These are phyloP conservation scores for Enteromius viviparus DNA, from an alignment of 2,797 vertebrate genomes.

Conservation along the genomic window DNA sequence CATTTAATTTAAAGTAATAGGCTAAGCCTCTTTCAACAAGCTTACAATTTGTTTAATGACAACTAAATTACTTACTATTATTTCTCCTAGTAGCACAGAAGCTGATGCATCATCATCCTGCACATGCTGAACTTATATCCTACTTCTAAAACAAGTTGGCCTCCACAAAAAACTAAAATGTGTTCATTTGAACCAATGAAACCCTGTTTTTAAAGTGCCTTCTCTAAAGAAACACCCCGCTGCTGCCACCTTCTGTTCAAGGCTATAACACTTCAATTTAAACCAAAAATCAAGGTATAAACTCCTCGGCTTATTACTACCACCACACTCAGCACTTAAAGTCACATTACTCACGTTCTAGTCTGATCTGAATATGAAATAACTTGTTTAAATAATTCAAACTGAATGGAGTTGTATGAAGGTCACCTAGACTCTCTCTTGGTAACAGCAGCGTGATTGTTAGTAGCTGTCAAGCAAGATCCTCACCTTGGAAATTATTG, in stretches of 20 bases:
- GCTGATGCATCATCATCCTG: not conserved
- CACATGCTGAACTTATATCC: not conserved
- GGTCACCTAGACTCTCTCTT: not conserved
- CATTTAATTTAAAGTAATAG: not conserved
- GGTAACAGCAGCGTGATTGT: no score
- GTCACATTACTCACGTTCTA: not conserved
- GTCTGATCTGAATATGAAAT: not conserved
- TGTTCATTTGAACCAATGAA: not conserved
- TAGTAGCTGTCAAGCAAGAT: not conserved
- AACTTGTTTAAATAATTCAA: not conserved
- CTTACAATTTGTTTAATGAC: not conserved
- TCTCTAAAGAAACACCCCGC: not conserved
- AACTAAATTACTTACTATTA: not conserved
- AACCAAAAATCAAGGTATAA: not conserved
- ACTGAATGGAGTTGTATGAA: not conserved
- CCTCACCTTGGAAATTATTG: not conserved
- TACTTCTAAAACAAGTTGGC: not conserved
- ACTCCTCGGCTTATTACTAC: not conserved
- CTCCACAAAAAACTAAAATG: not conserved
- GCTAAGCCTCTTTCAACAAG: not conserved
- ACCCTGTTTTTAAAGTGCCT: not conserved
- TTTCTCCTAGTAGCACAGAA: not conserved
- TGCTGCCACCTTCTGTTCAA: constrained; percentile 53
- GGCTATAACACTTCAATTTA: not conserved
- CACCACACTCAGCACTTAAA: not conserved